Conservation (phyloP, 2,888 invertebrate species). For the Trimorus sp. region DNA sequence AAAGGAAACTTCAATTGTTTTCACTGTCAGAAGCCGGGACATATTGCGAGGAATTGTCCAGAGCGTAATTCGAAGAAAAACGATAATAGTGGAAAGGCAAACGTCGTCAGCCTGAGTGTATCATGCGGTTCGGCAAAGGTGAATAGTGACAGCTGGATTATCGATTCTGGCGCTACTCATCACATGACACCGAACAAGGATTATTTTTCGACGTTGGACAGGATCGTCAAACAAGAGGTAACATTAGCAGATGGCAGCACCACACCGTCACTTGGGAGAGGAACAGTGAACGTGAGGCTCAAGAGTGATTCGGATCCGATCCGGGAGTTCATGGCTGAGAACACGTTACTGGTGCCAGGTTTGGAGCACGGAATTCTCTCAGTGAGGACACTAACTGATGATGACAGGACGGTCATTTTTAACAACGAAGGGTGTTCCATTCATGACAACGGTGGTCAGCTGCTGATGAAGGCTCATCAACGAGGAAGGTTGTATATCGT, state of each 20-base stretch:
- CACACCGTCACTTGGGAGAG: conserved; percentile 45
- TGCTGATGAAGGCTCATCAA: no score
- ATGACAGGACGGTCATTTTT: conserved; percentile 32
- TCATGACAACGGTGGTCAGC: conserved; percentile 10
- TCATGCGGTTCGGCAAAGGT: conserved; percentile 10
- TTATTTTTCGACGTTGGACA: conserved; percentile 10
- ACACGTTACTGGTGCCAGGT: conserved; percentile 40
- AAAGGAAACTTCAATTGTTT: conserved; percentile 12
- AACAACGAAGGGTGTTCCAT: conserved; percentile 31
- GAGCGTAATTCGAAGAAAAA: conserved; percentile 1
- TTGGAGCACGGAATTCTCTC: conserved; percentile 70
- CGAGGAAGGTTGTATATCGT: no score
- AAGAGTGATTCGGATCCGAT: not conserved
- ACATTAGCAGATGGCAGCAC: conserved; percentile 34
- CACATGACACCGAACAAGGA: conserved; percentile 25
- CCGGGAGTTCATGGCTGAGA: conserved; percentile 22
- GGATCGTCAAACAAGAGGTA: conserved; percentile 9
- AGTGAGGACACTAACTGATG: conserved; percentile 76
- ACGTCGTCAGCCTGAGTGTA: conserved; percentile 5
- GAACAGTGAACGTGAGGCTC: conserved; percentile 61
- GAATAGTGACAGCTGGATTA: conserved; percentile 10
- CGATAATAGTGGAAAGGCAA: not conserved
- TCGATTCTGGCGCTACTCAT: conserved; percentile 30
- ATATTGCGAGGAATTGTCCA: conserved; percentile 18
- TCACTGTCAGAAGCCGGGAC: conserved; percentile 1